Conservation (phyloP, 2,113 vertebrate species). For the Apodemus speciosus region DNA sequence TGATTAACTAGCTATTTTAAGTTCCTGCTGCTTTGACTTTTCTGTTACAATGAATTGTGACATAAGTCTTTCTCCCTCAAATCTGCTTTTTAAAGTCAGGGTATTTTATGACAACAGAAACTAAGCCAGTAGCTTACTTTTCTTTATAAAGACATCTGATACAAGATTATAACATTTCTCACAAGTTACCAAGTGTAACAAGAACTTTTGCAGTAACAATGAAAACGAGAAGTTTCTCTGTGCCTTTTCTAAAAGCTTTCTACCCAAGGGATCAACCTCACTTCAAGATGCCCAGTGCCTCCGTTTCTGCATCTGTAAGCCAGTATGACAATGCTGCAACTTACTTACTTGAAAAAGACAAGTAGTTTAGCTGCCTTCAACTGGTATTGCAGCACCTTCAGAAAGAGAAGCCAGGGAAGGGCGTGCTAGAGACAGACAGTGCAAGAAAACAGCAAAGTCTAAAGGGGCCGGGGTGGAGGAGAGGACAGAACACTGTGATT, state of each 20-base stretch:
- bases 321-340: neutral
- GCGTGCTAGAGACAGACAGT: neutral
- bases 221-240: neutral
- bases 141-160: neutral
- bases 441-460: neutral
- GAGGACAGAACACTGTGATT: too few species aligned
- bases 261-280: neutral
- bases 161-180: neutral
- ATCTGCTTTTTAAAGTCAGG: neutral
- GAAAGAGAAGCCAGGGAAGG: neutral
- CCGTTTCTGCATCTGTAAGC: constrained; percentile 4
- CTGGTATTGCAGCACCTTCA: neutral
- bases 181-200: neutral
- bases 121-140: neutral
- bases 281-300: constrained; percentile 1
- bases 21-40: neutral
- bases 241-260: neutral
- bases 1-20: neutral
- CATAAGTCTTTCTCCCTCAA: neutral
- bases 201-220: neutral
- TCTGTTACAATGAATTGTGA: neutral
- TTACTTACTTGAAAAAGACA: neutral
- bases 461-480: rapidly evolving
- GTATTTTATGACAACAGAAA: neutral
- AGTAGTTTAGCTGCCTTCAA: neutral